Evolutionary conservation across 2,797 vertebrate genomes (phyloP).

Genomic region (Muscicapa striata): DNA sequence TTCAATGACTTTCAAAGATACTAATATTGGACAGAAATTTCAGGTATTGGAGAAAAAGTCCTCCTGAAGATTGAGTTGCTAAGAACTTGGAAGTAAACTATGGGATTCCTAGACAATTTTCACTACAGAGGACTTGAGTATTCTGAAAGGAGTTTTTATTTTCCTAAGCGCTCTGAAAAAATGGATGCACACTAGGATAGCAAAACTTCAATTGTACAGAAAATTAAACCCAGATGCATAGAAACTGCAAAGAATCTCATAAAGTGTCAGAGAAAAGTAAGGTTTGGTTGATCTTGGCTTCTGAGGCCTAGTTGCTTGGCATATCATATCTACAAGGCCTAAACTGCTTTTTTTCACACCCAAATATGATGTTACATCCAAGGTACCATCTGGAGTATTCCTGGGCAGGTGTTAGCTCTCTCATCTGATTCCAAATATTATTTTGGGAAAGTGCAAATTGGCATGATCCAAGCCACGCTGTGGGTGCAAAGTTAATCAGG

Average conservation of each 20-base stretch:
- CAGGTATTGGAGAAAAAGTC: neutral
- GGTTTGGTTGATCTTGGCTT: neutral
- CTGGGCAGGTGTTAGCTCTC: neutral
- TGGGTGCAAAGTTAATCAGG: neutral
- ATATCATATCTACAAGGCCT: neutral
- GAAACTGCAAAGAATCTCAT: neutral
- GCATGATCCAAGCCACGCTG: neutral
- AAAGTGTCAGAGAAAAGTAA: neutral
- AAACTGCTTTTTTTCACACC: neutral
- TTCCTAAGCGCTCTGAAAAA: neutral
- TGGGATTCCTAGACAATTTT: neutral
- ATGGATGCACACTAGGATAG: neutral
- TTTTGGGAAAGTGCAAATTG: neutral
- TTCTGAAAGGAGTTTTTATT: neutral
- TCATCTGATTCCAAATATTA: neutral
- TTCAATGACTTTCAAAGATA: neutral
- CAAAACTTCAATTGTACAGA: neutral
- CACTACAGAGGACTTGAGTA: neutral
- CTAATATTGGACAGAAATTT: neutral
- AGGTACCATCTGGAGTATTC: neutral
- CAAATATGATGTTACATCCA: neutral
- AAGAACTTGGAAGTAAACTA: neutral
- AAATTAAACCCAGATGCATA: neutral
- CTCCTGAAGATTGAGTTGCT: neutral
- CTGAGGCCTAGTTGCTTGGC: neutral